Base-by-base conservation (phyloP, 2,113 vertebrate genomes). In the Mixornis gularis region DNA sequence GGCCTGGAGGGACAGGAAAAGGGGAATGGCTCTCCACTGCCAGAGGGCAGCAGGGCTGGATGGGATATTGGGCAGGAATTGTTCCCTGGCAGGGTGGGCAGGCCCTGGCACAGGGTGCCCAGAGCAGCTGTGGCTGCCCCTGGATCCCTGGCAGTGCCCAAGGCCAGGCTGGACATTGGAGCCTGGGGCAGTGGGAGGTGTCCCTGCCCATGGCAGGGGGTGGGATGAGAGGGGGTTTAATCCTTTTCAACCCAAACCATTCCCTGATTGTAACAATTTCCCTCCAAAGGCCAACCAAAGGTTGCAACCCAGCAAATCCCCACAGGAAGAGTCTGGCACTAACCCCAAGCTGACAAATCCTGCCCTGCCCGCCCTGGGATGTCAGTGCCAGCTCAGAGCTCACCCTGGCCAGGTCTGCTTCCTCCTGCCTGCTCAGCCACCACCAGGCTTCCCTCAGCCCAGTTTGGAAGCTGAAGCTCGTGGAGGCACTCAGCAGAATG, bases 181-280 rank as follows among this genome's bases (percentile, higher is more conserved):
- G 0, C n/a, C 38, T 80, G 68, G 52, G 32, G 24, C 4, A 14
- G 52, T 59, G 44, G 68, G 1, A 80, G 19, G 6, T 4, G n/a
- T 44, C 52, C 38, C 52, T 87, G 22, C 32, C 32, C 32, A 14
- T 44, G 52, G 22, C 52, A 59, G 59, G 4, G 4, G 26, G 2
- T 25, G 38, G 32, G 0, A 40, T 1, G 0, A 1, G 29, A 9
- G 25, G 44, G 2, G 3, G 0, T 59, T 46, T 17, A 15, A 66
- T 12, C 27, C 24, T 13, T 66, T 40, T 19, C 40, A 24, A 20
- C 48, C 16, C 27, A 38, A 52, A 59, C 13, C 10, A 17, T 20
- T 40, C 52, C 17, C 11, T 9, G 29, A 25, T 7, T 29, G 8
- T 13, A 13, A 8, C 24, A 22, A 6, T 52, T 74, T 12, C 12